Conservation (phyloP, 2,113 vertebrate genomes). For the Seriola quinqueradiata region DNA sequence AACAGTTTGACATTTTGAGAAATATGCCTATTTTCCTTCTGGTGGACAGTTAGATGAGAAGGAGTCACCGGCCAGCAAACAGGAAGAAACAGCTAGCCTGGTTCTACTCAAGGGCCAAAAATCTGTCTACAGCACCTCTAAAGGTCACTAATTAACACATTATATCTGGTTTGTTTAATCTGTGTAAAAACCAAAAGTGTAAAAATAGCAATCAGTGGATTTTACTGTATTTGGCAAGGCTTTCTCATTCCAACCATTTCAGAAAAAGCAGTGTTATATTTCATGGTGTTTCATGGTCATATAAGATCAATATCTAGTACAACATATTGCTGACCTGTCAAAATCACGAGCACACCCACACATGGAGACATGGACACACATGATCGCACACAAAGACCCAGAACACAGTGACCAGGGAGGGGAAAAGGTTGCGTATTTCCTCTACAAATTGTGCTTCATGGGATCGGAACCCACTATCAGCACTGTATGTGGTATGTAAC, state of each 20-base stretch:
- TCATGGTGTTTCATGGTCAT: not conserved
- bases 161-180: not conserved
- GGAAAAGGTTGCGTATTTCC: slow-evolving; percentile 4
- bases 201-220: not conserved
- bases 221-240: not conserved
- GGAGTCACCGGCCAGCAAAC: not conserved
- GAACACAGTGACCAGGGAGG: slow-evolving; percentile 3
- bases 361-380: slow-evolving; percentile 6
- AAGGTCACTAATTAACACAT: not conserved
- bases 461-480: not conserved
- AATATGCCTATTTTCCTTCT: not conserved
- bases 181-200: too few species aligned
- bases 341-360: slow-evolving; percentile 19
- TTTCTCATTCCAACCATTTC: not conserved
- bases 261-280: not conserved
- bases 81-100: not conserved
- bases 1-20: not conserved
- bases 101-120: not conserved
- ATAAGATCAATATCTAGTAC: slow-evolving; percentile 17
- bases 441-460: not conserved
- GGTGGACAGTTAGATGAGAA: not conserved
- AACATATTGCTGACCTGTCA: slow-evolving; percentile 31
- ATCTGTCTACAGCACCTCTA: too few species aligned
- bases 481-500: not conserved
- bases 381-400: slow-evolving; percentile 31